A percentile compares a stretch with the other conserved stretches of the same genome.
Conservation (phyloP, 2,888 invertebrate species). For the Tipula helvola region DNA sequence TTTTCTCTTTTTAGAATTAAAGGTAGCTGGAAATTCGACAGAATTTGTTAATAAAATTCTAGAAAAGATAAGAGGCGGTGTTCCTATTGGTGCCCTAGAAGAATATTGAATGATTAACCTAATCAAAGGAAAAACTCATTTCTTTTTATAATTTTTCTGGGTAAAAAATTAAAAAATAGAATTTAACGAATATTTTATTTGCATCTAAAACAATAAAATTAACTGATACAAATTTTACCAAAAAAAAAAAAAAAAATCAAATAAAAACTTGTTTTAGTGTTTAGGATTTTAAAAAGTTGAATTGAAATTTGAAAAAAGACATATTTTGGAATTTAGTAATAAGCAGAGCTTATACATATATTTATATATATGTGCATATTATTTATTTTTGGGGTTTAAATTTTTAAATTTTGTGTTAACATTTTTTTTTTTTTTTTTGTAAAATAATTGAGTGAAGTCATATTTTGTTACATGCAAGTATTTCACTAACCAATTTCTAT, state of each 20-base stretch:
- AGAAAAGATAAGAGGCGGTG: conserved; percentile 72
- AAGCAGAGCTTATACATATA: neutral
- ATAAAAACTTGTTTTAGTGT: neutral
- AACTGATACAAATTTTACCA: neutral
- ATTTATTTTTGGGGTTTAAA: neutral
- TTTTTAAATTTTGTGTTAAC: neutral
- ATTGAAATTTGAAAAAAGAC: neutral
- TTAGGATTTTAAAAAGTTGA: neutral
- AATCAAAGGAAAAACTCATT: neutral
- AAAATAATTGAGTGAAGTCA: neutral
- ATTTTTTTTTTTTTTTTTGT: neutral
- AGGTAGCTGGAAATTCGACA: conserved; percentile 83
- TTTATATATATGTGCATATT: neutral
- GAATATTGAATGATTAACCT: conserved; percentile 42
- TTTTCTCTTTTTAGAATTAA: conserved; percentile 49
- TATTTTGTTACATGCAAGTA: too few species aligned
- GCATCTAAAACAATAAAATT: neutral
- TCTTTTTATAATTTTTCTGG: neutral
- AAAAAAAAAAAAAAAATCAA: neutral
- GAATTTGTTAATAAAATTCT: conserved; percentile 89
- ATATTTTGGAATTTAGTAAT: neutral
- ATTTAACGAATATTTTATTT: neutral
- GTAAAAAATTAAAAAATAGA: neutral
- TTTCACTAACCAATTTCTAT: neutral
- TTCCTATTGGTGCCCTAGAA: conserved; percentile 63